These are phyloP conservation scores for Idaea straminata DNA, from an alignment of 2,888 invertebrate species.

Conservation along the genomic window DNA sequence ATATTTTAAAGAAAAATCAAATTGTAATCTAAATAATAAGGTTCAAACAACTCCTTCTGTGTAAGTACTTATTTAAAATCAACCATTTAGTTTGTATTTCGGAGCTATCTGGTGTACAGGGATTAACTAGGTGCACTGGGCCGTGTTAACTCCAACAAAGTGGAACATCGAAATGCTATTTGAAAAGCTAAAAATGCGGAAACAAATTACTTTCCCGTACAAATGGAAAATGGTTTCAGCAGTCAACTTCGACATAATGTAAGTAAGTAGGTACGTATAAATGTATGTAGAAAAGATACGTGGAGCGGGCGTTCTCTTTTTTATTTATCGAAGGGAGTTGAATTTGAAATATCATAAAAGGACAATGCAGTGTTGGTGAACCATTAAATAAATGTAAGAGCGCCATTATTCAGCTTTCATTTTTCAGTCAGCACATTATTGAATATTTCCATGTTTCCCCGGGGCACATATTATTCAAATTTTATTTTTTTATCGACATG, in stretches of 20 bases:
- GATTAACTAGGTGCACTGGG: constrained; percentile 44
- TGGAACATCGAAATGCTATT: constrained; percentile 60
- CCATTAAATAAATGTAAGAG: constrained; percentile 11
- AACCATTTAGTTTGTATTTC: constrained; percentile 23
- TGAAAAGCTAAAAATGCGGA: constrained; percentile 51
- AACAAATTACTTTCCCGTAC: constrained; percentile 33
- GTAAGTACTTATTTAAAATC: constrained; percentile 2
- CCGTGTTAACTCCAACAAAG: constrained; percentile 43
- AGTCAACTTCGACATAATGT: constrained; percentile 4
- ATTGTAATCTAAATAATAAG: background rate
- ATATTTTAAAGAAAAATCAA: background rate
- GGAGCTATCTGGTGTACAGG: constrained; percentile 35
- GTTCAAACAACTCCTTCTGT: background rate
- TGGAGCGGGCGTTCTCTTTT: background rate
- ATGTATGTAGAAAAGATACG: background rate
- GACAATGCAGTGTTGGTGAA: background rate
- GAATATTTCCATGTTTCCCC: background rate
- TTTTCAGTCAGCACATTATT: background rate
- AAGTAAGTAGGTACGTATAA: background rate
- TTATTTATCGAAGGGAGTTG: background rate
- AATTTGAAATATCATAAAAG: background rate
- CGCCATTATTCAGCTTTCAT: background rate
- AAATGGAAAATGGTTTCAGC: constrained; percentile 29
- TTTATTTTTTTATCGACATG: background rate
- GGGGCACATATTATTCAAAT: background rate